Evolutionary conservation across 2,797 vertebrate species (phyloP).

Genomic region (Setipinna tenuifilis): DNA sequence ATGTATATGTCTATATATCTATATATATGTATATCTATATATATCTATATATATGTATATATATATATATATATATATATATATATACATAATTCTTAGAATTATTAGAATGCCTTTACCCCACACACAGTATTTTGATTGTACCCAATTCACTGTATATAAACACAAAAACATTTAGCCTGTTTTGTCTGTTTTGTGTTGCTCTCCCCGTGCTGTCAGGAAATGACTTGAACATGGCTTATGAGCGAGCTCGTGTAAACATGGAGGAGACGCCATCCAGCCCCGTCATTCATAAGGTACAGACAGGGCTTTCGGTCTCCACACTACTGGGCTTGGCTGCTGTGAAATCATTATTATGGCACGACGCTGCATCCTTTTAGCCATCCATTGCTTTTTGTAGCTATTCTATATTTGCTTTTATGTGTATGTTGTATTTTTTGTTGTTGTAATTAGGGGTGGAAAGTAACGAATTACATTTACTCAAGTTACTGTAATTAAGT

Average conservation of each 20-base stretch:
- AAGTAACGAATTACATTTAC: too few relatives aligned
- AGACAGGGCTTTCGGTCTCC: background rate
- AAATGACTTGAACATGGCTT: slow-evolving; percentile 82
- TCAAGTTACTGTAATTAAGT: too few relatives aligned
- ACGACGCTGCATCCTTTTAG: background rate
- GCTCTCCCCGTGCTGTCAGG: slow-evolving; percentile 54
- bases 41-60: too few relatives aligned
- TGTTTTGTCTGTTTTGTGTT: background rate
- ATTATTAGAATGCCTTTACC: background rate
- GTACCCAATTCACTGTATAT: too few relatives aligned
- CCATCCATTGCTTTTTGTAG: background rate
- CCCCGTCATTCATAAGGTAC: slow-evolving; percentile 78
- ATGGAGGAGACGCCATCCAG: slow-evolving; percentile 74
- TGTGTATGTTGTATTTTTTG: too few relatives aligned
- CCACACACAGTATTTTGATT: background rate
- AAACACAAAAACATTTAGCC: background rate
- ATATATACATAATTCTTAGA: too few relatives aligned
- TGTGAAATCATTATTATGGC: background rate
- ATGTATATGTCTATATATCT: too few relatives aligned
- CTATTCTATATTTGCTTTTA: too few relatives aligned
- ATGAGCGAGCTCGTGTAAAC: slow-evolving; percentile 79
- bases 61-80: too few relatives aligned
- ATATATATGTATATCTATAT: too few relatives aligned
- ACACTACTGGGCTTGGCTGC: background rate
- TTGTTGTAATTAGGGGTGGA: too few relatives aligned